Evolutionary conservation across 1,140 invertebrate genomes (phyloP), one percentile per base, ranked within the genome.

Genomic region (Eulimnadia texana): DNA sequence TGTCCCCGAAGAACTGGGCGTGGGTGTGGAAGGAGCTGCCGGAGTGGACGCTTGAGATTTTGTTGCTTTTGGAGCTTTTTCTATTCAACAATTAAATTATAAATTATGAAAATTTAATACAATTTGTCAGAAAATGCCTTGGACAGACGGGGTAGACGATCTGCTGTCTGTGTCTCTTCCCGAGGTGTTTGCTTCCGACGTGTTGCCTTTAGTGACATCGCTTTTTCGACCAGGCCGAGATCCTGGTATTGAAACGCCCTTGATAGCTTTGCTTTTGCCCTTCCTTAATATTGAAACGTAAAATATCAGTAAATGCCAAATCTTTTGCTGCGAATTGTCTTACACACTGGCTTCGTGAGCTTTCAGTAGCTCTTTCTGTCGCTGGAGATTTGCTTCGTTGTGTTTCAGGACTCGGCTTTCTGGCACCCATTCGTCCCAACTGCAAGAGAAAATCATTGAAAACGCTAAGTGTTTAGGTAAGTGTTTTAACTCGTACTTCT

Each of bases 371-470:
- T 96, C 91, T 69, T 87, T 90, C 71, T 96, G 92, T 65, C 86
- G 85, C 67, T 88, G 84, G 0, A 93, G 79, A 75, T 95, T 95
- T 3, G 84, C 81, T 64, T 96, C 91, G 73, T 92, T 97, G 67
- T 85, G 91, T 72, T 96, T 94, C 9, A 97, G 73, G 6, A 98
- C 90, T 72, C 93, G 73, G 67, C 82, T 88, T 73, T 97, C 93
- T 0, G 90, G 89, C 11, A 97, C 93, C 93, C 93, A 97, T 76
- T 98, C 94, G 71, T 98, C 93, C 94, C 93, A 97, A 77, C 92
- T 95, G 63, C 10, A 16, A 52, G 49, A 63, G 62, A 13, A 56
- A 20, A 16, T 16, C 24, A 22, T 11, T 0, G 16, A 24, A 61
- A 54, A 52, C 29, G 47, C 24, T 63, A 23, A 58, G 6, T 63